Evolutionary conservation across 2,888 invertebrate genomes (phyloP).

Genomic region (Lasioglossum lativentre): DNA sequence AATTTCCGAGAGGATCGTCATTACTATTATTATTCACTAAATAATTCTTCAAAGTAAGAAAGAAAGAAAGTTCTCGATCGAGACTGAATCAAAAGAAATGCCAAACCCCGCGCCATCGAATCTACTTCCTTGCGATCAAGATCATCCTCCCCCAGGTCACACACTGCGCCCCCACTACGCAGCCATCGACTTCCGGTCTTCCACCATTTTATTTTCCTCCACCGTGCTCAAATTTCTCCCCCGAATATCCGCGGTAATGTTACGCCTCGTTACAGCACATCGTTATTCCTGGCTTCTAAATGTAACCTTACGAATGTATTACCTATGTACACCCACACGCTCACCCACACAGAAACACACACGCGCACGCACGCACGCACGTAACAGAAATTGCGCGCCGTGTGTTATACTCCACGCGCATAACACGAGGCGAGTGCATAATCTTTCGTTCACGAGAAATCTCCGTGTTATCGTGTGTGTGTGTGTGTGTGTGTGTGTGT

Average conservation of each 20-base stretch:
- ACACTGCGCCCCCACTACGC: constrained; percentile 75
- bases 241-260: constrained; percentile 80
- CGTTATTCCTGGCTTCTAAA: constrained; percentile 72
- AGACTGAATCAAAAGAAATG: not conserved
- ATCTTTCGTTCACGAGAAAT: not conserved
- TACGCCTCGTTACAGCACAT: constrained; percentile 76
- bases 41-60: not conserved
- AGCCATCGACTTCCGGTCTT: constrained; percentile 66
- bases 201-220: constrained; percentile 34
- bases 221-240: constrained; percentile 54
- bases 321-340: constrained; percentile 68
- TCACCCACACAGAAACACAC: constrained; percentile 30
- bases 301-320: constrained; percentile 73
- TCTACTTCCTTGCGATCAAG: not conserved
- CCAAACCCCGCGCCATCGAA: no score
- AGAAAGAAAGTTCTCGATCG: not conserved
- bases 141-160: constrained; percentile 36
- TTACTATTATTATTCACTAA: not conserved
- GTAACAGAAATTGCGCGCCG: not conserved
- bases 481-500: no score
- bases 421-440: not conserved
- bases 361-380: constrained; percentile 56
- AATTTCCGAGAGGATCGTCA: constrained; percentile 54
- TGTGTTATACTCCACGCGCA: constrained; percentile 35
- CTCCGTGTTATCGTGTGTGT: no score